These are phyloP conservation scores for Volucella inflata DNA, from an alignment of 2,888 invertebrate genomes.

Conservation along the genomic window DNA sequence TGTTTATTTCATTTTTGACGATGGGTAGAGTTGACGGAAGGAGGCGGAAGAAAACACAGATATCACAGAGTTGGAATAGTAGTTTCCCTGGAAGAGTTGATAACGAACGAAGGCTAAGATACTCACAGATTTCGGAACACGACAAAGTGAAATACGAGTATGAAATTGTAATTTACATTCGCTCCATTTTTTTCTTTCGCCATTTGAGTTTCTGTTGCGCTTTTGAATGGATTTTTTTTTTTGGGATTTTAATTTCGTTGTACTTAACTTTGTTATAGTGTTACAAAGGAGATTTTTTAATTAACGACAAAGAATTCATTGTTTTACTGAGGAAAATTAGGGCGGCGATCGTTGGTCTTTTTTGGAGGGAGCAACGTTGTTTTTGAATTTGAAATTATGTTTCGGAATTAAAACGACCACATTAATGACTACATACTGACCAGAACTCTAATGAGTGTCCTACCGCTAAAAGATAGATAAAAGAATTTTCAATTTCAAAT, in stretches of 20 bases:
- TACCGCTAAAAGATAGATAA: too few relatives aligned
- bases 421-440: constrained; percentile 24
- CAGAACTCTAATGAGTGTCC: background rate
- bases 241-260: constrained; percentile 68
- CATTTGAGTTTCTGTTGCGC: constrained; percentile 17
- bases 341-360: constrained; percentile 61
- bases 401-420: constrained; percentile 8
- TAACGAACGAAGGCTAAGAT: constrained; percentile 51
- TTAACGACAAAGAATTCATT: constrained; percentile 74
- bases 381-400: background rate
- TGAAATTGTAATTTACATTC: constrained; percentile 76
- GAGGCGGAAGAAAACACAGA: constrained; percentile 44
- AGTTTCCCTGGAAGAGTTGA: constrained; percentile 72
- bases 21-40: background rate
- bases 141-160: constrained; percentile 68
- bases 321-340: constrained; percentile 66
- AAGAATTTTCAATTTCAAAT: too few relatives aligned
- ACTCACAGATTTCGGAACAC: constrained; percentile 24
- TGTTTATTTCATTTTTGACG: constrained; percentile 27
- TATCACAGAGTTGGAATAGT: constrained; percentile 54
- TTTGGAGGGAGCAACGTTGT: constrained; percentile 10
- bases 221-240: constrained; percentile 50
- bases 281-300: constrained; percentile 69
- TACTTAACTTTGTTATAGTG: constrained; percentile 68
- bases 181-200: constrained; percentile 42